Evolutionary conservation across 2,113 vertebrate species (phyloP).

Genomic region (Alexandromys fortis): DNA sequence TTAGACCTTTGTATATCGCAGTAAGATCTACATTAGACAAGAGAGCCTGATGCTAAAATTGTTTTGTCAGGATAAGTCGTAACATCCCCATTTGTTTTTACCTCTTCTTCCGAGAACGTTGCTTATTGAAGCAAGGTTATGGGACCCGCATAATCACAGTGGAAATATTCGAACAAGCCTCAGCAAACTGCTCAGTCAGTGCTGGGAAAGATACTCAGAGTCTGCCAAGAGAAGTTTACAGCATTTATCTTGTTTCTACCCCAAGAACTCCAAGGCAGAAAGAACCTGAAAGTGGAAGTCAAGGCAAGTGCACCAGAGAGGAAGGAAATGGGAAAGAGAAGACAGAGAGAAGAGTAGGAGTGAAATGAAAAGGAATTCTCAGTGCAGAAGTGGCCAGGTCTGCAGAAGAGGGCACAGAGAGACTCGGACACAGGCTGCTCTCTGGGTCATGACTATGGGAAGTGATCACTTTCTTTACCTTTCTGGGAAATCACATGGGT

Average conservation of each 20-base stretch:
- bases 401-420: not conserved
- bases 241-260: not conserved
- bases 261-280: not conserved
- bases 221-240: not conserved
- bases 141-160: not conserved
- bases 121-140: not conserved
- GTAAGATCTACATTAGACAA: not conserved
- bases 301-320: not conserved
- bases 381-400: not conserved
- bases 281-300: not conserved
- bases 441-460: not conserved
- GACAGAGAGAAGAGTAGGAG: not conserved
- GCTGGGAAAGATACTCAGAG: not conserved
- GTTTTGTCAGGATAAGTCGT: not conserved
- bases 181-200: not conserved
- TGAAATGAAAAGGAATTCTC: not conserved
- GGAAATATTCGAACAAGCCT: slow-evolving; percentile 18
- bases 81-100: not conserved
- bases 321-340: not conserved
- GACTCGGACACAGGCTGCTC: not conserved
- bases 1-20: slow-evolving; percentile 31
- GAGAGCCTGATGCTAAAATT: slow-evolving; percentile 27
- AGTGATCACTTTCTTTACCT: not conserved
- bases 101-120: not conserved
- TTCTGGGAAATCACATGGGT: not conserved